Evolutionary conservation across 2,888 invertebrate species (phyloP).

Genomic region (Brachyptera risi): DNA sequence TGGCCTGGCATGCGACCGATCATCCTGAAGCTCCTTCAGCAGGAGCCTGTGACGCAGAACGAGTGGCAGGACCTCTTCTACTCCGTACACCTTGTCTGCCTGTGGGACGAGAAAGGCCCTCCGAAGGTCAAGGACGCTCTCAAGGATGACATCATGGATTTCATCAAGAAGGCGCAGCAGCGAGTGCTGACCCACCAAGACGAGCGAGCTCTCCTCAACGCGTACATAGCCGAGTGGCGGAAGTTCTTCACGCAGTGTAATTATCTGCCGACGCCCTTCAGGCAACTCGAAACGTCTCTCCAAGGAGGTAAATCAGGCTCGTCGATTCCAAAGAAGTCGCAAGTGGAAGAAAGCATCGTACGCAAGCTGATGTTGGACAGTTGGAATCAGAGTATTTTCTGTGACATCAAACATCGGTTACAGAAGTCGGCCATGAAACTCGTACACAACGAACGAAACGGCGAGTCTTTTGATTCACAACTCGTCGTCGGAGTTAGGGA

Average conservation of each 20-base stretch:
- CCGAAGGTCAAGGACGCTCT: slow-evolving; percentile 83
- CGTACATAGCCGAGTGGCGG: slow-evolving; percentile 97
- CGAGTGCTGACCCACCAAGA: slow-evolving; percentile 88
- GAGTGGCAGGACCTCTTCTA: slow-evolving; percentile 99
- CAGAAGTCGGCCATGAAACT: slow-evolving; percentile 97
- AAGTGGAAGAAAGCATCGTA: slow-evolving; percentile 84
- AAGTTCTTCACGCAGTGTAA: slow-evolving; percentile 97
- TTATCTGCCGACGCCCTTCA: slow-evolving; percentile 93
- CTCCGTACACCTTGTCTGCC: slow-evolving; percentile 89
- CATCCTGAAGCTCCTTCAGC: slow-evolving; percentile 87
- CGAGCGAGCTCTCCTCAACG: slow-evolving; percentile 91
- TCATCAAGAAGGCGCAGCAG: slow-evolving; percentile 88
- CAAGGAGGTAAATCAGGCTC: slow-evolving; percentile 62
- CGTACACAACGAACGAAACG: slow-evolving; percentile 94
- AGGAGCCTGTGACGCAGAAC: slow-evolving; percentile 85
- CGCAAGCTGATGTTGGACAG: slow-evolving; percentile 94
- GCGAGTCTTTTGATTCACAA: slow-evolving; percentile 96
- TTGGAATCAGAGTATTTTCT: slow-evolving; percentile 97
- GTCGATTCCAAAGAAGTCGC: slow-evolving; percentile 50
- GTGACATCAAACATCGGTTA: slow-evolving; percentile 86
- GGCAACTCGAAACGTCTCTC: slow-evolving; percentile 83
- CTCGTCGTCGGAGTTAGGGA: slow-evolving; percentile 96
- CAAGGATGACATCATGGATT: slow-evolving; percentile 88
- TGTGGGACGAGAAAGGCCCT: slow-evolving; percentile 96
- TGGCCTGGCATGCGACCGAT: slow-evolving; percentile 95